These are phyloP conservation scores for Aplochiton taeniatus DNA, from an alignment of 2,797 vertebrate genomes.

Conservation along the genomic window DNA sequence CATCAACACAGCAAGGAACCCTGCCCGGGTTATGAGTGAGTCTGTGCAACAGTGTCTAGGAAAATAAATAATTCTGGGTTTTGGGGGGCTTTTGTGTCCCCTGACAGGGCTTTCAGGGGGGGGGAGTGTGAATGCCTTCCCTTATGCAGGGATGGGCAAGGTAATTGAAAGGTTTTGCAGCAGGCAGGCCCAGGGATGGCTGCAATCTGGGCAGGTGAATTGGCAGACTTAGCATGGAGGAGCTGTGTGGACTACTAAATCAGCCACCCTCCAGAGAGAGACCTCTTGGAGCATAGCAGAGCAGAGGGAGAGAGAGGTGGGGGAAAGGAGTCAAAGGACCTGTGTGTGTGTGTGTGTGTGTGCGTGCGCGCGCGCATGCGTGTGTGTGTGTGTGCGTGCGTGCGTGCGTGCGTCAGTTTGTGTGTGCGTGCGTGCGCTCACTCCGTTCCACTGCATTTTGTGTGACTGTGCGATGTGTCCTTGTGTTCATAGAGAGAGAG, in stretches of 20 bases:
- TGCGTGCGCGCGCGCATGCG: background rate
- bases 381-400: background rate
- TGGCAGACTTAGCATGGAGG: conserved; percentile 59
- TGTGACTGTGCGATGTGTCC: background rate
- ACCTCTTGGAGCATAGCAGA: conserved; percentile 26
- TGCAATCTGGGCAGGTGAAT: conserved; percentile 68
- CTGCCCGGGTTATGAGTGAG: no score
- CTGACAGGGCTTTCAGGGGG: no score
- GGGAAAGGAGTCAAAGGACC: conserved; percentile 22
- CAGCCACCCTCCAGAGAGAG: conserved; percentile 64
- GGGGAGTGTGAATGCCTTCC: conserved; percentile 44
- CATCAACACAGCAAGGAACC: background rate
- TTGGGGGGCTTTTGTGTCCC: conserved; percentile 8
- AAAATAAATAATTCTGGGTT: conserved; percentile 30
- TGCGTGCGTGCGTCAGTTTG: background rate
- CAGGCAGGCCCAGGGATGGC: conserved; percentile 42
- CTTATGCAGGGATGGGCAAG: conserved; percentile 45
- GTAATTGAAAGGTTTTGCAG: conserved; percentile 62
- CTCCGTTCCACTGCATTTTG: background rate
- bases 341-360: background rate
- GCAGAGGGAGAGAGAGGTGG: conserved; percentile 26
- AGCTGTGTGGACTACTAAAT: conserved; percentile 70
- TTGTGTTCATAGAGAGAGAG: background rate
- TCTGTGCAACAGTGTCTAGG: background rate
- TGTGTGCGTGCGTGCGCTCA: background rate